phyloP scores from a whole-genome alignment of 2,113 vertebrate genomes.

The Embiotoca jacksoni region DNA sequence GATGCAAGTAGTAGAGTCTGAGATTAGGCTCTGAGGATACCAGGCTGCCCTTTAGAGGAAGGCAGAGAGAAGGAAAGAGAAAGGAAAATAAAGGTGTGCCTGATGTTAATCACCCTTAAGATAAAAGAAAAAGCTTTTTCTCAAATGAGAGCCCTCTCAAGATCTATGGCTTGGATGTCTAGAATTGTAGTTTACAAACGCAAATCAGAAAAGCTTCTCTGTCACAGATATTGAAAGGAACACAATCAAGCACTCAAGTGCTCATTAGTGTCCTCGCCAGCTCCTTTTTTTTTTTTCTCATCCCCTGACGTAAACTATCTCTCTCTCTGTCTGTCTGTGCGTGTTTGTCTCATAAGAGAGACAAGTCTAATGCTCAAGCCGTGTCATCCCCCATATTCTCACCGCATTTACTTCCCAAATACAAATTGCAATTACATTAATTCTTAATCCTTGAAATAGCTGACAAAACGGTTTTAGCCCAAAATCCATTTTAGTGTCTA shows the following conservation, averaged over 20 bases:
- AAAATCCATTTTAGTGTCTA: too few species aligned
- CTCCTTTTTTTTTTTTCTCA: too few species aligned
- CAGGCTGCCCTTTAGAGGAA: conserved; percentile 51
- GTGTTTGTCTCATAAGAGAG: too few species aligned
- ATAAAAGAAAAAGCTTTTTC: background rate
- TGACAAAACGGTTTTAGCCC: too few species aligned
- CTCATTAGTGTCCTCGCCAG: too few species aligned
- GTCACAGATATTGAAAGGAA: background rate
- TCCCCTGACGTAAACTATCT: too few species aligned
- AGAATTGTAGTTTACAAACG: background rate
- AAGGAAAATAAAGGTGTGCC: conserved; percentile 40
- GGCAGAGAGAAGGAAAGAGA: conserved; percentile 13
- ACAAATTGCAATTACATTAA: too few species aligned
- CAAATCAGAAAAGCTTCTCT: background rate
- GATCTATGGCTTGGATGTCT: background rate
- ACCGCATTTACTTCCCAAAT: too few species aligned
- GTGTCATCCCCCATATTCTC: too few species aligned
- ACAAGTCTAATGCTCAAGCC: too few species aligned
- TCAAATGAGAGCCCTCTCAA: conserved; percentile 7
- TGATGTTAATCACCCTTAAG: conserved; percentile 48
- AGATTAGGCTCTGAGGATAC: conserved; percentile 62
- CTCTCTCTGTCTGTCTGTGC: too few species aligned
- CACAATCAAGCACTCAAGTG: background rate
- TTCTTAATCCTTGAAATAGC: too few species aligned
- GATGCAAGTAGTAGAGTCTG: conserved; percentile 71